Percentiles rank a stretch among this genome's conserved stretches.
Evolutionary conservation across 35 echinoderm and acorn worm genomes (phyloP).

Genomic region (Anneissia japonica): DNA sequence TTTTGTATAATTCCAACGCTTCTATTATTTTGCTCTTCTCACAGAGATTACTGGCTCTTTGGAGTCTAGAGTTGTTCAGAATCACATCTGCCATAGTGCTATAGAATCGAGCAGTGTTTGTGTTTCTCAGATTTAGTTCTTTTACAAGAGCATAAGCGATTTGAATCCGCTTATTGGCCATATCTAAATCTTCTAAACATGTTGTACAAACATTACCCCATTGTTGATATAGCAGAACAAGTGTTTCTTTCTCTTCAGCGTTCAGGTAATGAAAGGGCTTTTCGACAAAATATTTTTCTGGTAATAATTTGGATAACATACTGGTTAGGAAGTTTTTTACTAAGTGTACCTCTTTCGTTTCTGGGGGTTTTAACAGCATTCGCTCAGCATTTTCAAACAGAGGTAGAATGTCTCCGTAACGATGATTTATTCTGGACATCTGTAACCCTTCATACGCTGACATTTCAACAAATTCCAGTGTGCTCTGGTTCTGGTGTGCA

Average conservation of each 20-base stretch:
- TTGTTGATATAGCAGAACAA: no score
- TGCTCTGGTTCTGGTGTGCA: no score
- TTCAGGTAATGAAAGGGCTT: no score
- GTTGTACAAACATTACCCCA: no score
- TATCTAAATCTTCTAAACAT: no score
- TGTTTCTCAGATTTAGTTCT: background rate
- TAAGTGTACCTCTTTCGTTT: no score
- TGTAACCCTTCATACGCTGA: slow-evolving; percentile 43
- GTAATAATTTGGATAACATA: no score
- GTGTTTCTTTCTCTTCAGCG: no score
- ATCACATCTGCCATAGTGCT: background rate
- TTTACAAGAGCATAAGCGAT: no score
- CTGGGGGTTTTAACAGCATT: slow-evolving; percentile 17
- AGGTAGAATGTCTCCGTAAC: slow-evolving; percentile 27
- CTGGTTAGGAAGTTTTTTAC: no score
- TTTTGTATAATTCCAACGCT: slow-evolving; percentile 57
- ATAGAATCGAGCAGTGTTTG: background rate
- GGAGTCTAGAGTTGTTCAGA: background rate
- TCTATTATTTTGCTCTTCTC: background rate
- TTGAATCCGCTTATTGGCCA: no score
- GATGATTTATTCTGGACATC: slow-evolving; percentile 45
- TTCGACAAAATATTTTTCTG: no score
- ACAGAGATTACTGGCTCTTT: background rate
- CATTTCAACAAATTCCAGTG: slow-evolving; percentile 41
- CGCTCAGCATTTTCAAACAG: slow-evolving; percentile 51